Evolutionary conservation across 2,797 vertebrate species (phyloP).

Genomic region (Leucoraja ocellata): DNA sequence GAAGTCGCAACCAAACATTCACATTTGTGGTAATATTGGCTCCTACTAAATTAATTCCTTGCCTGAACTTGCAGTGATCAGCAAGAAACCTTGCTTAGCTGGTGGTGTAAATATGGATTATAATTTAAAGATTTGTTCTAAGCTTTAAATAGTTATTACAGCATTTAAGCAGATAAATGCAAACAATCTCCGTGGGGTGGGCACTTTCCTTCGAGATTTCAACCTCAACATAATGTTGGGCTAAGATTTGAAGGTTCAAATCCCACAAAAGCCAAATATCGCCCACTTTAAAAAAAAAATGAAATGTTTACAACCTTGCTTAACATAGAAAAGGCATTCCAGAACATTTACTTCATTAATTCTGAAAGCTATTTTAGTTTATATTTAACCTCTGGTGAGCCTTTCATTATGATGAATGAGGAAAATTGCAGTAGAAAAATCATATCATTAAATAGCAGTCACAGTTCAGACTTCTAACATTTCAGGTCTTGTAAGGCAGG

Average conservation of each 20-base stretch:
- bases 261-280: background rate
- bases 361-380: conserved; percentile 2
- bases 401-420: conserved; percentile 19
- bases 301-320: background rate
- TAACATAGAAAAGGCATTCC: background rate
- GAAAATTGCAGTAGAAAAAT: conserved; percentile 9
- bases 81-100: background rate
- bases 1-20: background rate
- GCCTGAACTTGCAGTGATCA: conserved; percentile 21
- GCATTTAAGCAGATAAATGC: background rate
- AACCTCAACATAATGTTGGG: background rate
- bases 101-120: background rate
- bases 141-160: background rate
- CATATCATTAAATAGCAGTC: background rate
- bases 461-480: background rate
- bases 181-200: background rate
- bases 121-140: conserved; percentile 8
- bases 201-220: background rate
- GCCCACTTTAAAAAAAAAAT: background rate
- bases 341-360: background rate
- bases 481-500: too few species aligned
- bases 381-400: background rate
- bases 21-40: conserved; percentile 25
- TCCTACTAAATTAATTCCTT: conserved; percentile 17
- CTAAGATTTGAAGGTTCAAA: conserved; percentile 3